Evolutionary conservation across 2,113 vertebrate genomes (phyloP), one percentile per base, ranked within the genome.

Genomic region (Gadus macrocephalus): DNA sequence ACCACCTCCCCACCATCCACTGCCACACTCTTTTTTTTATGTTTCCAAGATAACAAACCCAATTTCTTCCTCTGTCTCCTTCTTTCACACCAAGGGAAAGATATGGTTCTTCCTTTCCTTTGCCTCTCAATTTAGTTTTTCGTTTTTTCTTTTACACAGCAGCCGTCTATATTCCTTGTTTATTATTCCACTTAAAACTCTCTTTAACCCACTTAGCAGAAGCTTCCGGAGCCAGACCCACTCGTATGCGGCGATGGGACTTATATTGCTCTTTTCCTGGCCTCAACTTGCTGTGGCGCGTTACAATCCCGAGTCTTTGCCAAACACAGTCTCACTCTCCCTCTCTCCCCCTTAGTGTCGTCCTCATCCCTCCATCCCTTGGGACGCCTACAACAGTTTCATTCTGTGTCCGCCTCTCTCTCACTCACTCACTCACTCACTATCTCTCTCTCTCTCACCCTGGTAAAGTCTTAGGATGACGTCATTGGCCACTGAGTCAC

Each of bases 171-270:
- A 74, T 68, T 67, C 17, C 35, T 49, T 49, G 22, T 72, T 62
- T 56, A 80, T 83, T 85, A 85, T 90, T 90, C 84, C 42, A 49
- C 8, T 49, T 49, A 49, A 49, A 88, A 87, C 84, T 75, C 75
- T 76, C 85, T 78, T 80, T 81, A 89, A 85, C 81, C 83, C 86
- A 89, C 83, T 88, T 84, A 88, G 80, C 80, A 68, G 79, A 68
- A n/a, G 15, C 31, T 17, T 14, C 28, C 9, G 19, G 7, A 59
- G 62, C 64, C 38, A n/a, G 25, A 22, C 20, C 62, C 69, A 55
- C 38, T 16, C 20, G 27, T 17, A 60, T 61, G 17, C n/a, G 28
- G 62, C 28, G 28, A 15, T 38, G 35, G 35, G 28, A 63, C 70
- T 53, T 38, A 22, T 22, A 12, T 20, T 56, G 22, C n/a, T 75